Percentiles rank a stretch among this genome's conserved stretches.
These are phyloP conservation scores for Fukomys damarensis DNA, from an alignment of 2,113 vertebrate genomes.

Conservation along the genomic window DNA sequence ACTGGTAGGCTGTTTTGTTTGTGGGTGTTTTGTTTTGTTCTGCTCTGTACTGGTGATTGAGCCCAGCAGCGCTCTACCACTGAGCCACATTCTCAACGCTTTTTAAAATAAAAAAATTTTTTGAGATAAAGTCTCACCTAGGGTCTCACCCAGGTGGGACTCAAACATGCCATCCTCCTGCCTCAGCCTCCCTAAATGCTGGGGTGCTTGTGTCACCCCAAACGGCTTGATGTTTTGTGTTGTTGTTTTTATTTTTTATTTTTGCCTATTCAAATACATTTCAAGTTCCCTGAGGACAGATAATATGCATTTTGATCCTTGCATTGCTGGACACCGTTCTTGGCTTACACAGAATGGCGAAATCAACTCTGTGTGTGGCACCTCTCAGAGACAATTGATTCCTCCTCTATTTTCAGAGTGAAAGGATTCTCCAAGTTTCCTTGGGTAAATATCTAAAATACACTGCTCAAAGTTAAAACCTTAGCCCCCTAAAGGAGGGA, in stretches of 20 bases:
- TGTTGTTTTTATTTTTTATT: not conserved
- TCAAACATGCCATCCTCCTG: not conserved
- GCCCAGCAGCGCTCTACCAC: not conserved
- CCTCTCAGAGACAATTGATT: not conserved
- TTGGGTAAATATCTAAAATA: constrained; percentile 33
- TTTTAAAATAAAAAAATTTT: not conserved
- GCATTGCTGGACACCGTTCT: not conserved
- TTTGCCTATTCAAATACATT: constrained; percentile 16
- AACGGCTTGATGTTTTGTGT: not conserved
- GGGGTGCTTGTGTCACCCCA: not conserved
- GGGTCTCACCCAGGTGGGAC: not conserved
- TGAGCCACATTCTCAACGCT: not conserved
- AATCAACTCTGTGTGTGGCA: not conserved
- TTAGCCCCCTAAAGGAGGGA: not conserved
- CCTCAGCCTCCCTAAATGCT: not conserved
- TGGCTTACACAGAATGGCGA: not conserved
- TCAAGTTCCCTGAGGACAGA: not conserved
- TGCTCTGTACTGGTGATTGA: not conserved
- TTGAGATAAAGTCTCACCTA: not conserved
- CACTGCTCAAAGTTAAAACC: not conserved
- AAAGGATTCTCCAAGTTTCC: not conserved
- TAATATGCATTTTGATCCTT: not conserved
- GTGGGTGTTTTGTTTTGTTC: not conserved
- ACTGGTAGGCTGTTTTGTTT: not conserved
- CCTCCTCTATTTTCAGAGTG: constrained; percentile 16